Conservation (phyloP, 2,888 invertebrate genomes). For the Flabesymbios commensalis region DNA sequence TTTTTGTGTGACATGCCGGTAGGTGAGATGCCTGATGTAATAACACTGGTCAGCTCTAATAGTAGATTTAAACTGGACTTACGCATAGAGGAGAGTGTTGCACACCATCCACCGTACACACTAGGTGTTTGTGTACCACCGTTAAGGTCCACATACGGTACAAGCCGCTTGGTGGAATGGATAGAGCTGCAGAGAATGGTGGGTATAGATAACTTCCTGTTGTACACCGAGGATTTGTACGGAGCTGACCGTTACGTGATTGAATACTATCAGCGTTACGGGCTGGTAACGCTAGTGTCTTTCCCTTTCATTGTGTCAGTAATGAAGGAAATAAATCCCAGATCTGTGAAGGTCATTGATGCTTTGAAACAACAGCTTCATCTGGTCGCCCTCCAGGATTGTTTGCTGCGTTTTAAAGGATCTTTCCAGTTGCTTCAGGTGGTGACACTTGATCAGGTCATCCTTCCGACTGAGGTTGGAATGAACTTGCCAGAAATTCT, state of each 20-base stretch:
- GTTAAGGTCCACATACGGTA: no score
- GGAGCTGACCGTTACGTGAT: slow-evolving; percentile 17
- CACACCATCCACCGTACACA: no score
- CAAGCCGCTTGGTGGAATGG: slow-evolving; percentile 23
- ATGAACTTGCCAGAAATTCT: no score
- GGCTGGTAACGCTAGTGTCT: slow-evolving; percentile 9
- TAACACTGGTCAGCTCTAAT: no score
- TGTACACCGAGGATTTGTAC: slow-evolving; percentile 17
- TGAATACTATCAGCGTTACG: slow-evolving; percentile 18
- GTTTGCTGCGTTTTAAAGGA: slow-evolving; percentile 8
- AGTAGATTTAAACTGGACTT: no score
- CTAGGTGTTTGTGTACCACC: no score
- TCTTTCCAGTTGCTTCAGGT: neutral
- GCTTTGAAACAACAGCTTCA: slow-evolving; percentile 23
- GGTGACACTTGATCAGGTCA: slow-evolving; percentile 5
- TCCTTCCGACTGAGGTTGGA: slow-evolving; percentile 13
- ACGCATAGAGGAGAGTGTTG: no score
- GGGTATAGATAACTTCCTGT: slow-evolving; percentile 10
- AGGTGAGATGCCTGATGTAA: no score
- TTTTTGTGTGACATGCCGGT: no score
- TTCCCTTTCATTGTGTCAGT: slow-evolving; percentile 18
- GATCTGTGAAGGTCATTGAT: no score
- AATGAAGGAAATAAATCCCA: neutral
- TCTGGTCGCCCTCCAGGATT: slow-evolving; percentile 22
- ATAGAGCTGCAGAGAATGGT: slow-evolving; percentile 13